phyloP scores from a whole-genome alignment of 2,797 vertebrate genomes.

The Carduelis carduelis region DNA sequence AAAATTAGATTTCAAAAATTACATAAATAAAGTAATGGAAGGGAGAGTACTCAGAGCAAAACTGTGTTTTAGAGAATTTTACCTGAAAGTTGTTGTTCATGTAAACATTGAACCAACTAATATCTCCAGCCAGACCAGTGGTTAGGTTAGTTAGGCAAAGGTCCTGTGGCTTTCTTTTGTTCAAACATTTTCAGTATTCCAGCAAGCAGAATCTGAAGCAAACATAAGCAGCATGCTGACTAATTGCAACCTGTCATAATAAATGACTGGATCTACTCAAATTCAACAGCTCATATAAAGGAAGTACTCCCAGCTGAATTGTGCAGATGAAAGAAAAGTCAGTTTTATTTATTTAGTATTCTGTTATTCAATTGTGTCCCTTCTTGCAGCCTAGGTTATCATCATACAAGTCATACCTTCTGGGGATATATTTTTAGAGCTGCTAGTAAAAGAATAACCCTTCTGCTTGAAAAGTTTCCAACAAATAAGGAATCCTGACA shows the following conservation, averaged over 20 bases:
- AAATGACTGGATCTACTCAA: neutral
- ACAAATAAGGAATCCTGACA: conserved; percentile 14
- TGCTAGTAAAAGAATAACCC: neutral
- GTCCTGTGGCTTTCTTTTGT: neutral
- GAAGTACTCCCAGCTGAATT: neutral
- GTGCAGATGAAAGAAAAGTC: neutral
- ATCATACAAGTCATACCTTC: neutral
- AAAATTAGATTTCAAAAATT: neutral
- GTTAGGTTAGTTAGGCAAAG: neutral
- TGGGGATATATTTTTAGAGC: conserved; percentile 5
- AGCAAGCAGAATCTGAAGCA: neutral
- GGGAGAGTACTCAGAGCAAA: neutral
- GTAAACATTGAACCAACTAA: neutral
- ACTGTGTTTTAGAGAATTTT: neutral
- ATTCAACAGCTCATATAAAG: neutral
- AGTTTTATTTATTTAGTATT: neutral
- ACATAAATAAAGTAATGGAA: neutral
- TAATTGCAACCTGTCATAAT: neutral
- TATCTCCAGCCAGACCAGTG: neutral
- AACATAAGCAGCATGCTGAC: neutral
- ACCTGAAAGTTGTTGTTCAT: neutral
- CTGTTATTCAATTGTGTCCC: neutral
- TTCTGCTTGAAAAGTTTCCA: conserved; percentile 8
- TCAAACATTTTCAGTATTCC: neutral
- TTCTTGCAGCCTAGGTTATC: neutral